Conservation (phyloP, 2,888 invertebrate genomes). For the Calephelis perditalis region DNA sequence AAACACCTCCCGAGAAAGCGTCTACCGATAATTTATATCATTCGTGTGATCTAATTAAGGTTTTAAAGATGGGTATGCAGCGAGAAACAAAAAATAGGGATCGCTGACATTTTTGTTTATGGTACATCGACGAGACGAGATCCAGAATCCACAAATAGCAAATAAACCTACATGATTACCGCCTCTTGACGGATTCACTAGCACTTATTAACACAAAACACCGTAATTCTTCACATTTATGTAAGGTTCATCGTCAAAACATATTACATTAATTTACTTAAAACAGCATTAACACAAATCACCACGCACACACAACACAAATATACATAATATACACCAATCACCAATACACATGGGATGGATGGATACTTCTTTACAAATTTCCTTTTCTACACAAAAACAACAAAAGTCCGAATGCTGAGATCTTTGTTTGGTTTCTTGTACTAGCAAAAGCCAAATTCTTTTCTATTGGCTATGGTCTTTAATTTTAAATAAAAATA, state of each 20-base stretch:
- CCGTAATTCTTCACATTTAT: constrained; percentile 71
- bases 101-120: constrained; percentile 80
- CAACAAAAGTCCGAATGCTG: constrained; percentile 41
- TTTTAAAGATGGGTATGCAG: constrained; percentile 71
- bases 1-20: constrained; percentile 57
- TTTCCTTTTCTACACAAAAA: constrained; percentile 43
- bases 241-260: constrained; percentile 70
- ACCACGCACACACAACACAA: constrained; percentile 78
- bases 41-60: constrained; percentile 75
- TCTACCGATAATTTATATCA: constrained; percentile 70
- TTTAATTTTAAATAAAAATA: neutral
- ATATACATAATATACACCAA: constrained; percentile 55
- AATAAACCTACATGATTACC: constrained; percentile 76
- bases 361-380: constrained; percentile 41
- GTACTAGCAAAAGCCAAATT: constrained; percentile 21
- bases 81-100: constrained; percentile 78
- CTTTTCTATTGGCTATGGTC: constrained; percentile 1
- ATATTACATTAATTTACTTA: constrained; percentile 72
- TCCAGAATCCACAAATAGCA: constrained; percentile 77
- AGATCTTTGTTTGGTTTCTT: constrained; percentile 38
- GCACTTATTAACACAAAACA: constrained; percentile 74
- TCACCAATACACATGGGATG: constrained; percentile 53
- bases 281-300: constrained; percentile 78
- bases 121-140: constrained; percentile 72
- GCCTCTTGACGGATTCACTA: constrained; percentile 74